Evolutionary conservation across 2,113 vertebrate genomes (phyloP), one percentile per base, ranked within the genome.

Genomic region (Heliornis fulica): DNA sequence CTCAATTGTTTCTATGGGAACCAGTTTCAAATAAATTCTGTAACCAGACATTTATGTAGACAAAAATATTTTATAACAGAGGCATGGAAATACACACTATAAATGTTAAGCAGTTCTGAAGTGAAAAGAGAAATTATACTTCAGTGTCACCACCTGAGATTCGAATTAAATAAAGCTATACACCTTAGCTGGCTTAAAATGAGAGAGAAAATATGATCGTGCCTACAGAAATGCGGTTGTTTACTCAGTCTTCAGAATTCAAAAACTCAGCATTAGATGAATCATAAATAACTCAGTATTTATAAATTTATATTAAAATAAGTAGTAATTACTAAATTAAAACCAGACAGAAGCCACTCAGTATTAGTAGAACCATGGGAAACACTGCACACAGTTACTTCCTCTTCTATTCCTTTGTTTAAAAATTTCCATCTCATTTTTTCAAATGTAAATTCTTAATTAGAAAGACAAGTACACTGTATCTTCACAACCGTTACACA

Each of bases 1-100:
- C 38, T 91, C 31, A 53, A 16, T 11, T 48, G 72, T 94, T 97
- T 90, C 90, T 68, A 72, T 96, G 68, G 93, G 79, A 95, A 94
- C 65, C 9, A 92, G 22, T 22, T 76, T 92, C 66, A 84, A 87
- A 32, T 45, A 64, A 29, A 19, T 82, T 71, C 18, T 69, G 48
- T 22, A 71, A 50, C 41, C 45, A 83, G 59, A 45, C 5, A 54
- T 25, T 63, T 86, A 70, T 83, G 89, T 91, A 83, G 59, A 83
- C 26, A 74, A 89, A 83, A 94, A 72, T 79, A 90, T 89, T 91
- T 91, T 15, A 43, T 72, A 87, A 54, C 57, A 63, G 41, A 88
- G 22, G 7, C n/a, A 61, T 23, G 13, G 31, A 88, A 83, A 50
- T 76, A 26, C 41, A 74, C 41, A 45, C 57, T 76, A 38, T 50